Evolutionary conservation across 30 jellyfish, hydroid and myxozoan genomes (phyloP), one percentile per base, ranked within the genome.

Genomic region (Hydractinia symbiolongicarpus): DNA sequence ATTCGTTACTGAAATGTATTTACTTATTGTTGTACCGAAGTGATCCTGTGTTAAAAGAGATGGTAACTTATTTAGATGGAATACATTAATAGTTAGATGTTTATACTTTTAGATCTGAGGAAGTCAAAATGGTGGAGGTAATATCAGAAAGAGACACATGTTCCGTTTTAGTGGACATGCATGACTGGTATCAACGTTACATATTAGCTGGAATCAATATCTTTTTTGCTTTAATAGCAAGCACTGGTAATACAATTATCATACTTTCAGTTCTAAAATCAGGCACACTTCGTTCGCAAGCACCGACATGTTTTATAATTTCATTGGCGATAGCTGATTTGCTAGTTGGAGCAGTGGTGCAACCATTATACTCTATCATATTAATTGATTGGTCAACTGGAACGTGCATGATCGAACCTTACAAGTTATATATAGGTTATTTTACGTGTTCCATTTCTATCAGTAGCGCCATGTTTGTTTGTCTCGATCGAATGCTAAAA

Each of bases 321-420:
- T 71, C 80, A 15, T 53, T 71, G 15, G 80, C 80, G 40, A 19
- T 49, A 49, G 56, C 80, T 10, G 80, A 71, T 71, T 71, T 49
- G 60, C n/a, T 71, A 50, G 80, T 71, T 19, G 80, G 80, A 8
- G 60, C 61, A 19, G 80, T 71, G 9, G 80, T 71, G 80, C 80
- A 71, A 60, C 80, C 80, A 20, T 71, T 71, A 50, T 71, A 71
- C 66, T 7, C 61, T n/a, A 20, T 71, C 7, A 50, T 71, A 60
- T 53, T 71, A 14, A n/a, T 71, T 20, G 80, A 71, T 50, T 71
- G 80, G 80, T 71, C 80, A 49, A 20, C 56, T 50, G 17, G 61
- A 30, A 71, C 80, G 4, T 71, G 80, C n/a, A 9, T 7, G 8
- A 19, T 19, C 30, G 60, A 71, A 7, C 80, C 9, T n/a, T 71